phyloP scores from a whole-genome alignment of 2,113 vertebrate species.

The Agapornis roseicollis region DNA sequence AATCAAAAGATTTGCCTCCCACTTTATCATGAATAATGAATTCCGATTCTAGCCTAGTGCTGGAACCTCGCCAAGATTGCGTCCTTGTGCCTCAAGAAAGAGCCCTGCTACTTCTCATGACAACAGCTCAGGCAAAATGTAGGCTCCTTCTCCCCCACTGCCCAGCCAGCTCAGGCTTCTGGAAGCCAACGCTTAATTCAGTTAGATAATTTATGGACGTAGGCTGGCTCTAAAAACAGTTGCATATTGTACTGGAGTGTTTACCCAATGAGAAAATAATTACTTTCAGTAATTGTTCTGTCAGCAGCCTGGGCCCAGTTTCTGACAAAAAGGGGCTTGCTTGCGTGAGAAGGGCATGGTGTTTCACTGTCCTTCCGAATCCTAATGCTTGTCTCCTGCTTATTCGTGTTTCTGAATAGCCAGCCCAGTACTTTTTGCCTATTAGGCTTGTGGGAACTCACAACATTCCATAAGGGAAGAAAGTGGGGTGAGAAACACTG shows the following conservation, averaged over 20 bases:
- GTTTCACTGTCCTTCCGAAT: rapidly evolving
- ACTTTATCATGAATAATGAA: constrained; percentile 21
- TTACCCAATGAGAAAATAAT: constrained; percentile 19
- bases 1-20: constrained; percentile 43
- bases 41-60: not conserved
- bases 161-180: not conserved
- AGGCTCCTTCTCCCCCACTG: not conserved
- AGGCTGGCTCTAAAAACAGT: constrained; percentile 1
- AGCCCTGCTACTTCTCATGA: not conserved
- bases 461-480: not conserved
- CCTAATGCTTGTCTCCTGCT: not conserved
- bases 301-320: not conserved
- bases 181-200: constrained; percentile 1
- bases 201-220: not conserved
- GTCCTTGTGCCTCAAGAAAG: not conserved
- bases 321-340: not conserved
- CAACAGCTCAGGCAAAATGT: not conserved
- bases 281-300: not conserved
- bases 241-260: constrained; percentile 22
- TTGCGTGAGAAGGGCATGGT: not conserved
- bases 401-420: not conserved
- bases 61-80: not conserved
- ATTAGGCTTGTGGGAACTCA: not conserved
- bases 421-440: not conserved
- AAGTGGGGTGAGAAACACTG: rapidly evolving